Conservation (phyloP, 2,888 invertebrate species). For the Scrobipalpa costella region DNA sequence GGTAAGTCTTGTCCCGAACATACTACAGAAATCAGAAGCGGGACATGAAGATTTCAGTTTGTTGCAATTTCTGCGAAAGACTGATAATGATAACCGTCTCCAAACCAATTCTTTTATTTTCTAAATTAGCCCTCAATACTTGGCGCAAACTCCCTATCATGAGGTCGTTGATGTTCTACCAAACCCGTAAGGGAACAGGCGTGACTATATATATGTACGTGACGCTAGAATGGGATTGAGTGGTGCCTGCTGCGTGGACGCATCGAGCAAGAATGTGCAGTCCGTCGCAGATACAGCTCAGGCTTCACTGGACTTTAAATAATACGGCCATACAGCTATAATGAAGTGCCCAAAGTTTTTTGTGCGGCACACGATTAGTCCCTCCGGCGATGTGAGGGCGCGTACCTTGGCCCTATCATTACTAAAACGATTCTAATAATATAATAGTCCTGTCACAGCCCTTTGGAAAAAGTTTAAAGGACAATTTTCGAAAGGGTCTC, state of each 20-base stretch:
- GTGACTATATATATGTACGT: background rate
- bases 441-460: constrained; percentile 79
- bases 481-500: constrained; percentile 66
- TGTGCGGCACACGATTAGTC: constrained; percentile 64
- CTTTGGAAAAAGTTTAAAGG: constrained; percentile 68
- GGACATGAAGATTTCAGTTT: no score
- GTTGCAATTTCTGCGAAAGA: no score
- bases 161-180: no score
- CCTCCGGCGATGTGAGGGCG: constrained; percentile 69
- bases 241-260: constrained; percentile 32
- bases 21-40: no score
- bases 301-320: constrained; percentile 37
- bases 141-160: no score
- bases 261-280: constrained; percentile 63
- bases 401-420: constrained; percentile 73
- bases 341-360: constrained; percentile 74
- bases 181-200: no score
- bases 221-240: constrained; percentile 32
- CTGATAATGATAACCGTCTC: no score
- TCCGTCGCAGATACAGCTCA: constrained; percentile 37
- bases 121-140: no score
- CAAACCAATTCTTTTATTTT: no score
- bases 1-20: no score
- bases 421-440: constrained; percentile 78
- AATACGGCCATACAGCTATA: constrained; percentile 49